Evolutionary conservation across 53 echinoderm and acorn worm genomes (phyloP), one percentile per base, ranked within the genome.

Genomic region (Patiria pectinifera): DNA sequence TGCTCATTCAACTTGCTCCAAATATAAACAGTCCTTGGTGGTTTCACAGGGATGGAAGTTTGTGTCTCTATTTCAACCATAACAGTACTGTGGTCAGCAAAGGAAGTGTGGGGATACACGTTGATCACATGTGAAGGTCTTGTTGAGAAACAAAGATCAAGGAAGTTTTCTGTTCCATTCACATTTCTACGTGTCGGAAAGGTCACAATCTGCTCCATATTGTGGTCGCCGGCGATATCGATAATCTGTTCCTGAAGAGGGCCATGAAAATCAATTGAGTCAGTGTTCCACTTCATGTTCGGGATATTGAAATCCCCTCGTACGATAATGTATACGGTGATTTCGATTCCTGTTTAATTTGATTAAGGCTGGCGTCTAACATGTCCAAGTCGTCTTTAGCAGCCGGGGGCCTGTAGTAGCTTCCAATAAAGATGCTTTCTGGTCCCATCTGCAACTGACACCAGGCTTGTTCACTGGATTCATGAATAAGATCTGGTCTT

Each of bases 121-220:
- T 61, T 45, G 48, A 18, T 46, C 45, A 66, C 60, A 59, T 59
- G 11, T 25, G 87, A 69, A n/a, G 74, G 87, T 69, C 21, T 26
- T 21, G 35, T 35, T 35, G 35, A 35, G 35, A 35, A 35, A 35
- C 35, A 35, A 35, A 35, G 35, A 35, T 35, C 93, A 3, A 93
- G 83, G 23, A 71, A 88, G 72, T 81, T 93, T 78, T 93, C 81
- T 49, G 93, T 88, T 12, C 89, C 89, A 49, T 87, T 93, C 26
- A 14, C 45, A 59, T 93, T 59, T 71, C 71, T 89, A 26, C 93
- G 76, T 6, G 89, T 88, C 49, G 89, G 48, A 45, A 93, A 82
- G 24, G 43, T 82, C 59, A 93, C 93, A 45, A 88, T 35, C 44
- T 92, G 93, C 48, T 93, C 89, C 71, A 93, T 21, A 62, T 44